Evolutionary conservation across 2,888 invertebrate genomes (phyloP).

Genomic region (Acronicta aceris): DNA sequence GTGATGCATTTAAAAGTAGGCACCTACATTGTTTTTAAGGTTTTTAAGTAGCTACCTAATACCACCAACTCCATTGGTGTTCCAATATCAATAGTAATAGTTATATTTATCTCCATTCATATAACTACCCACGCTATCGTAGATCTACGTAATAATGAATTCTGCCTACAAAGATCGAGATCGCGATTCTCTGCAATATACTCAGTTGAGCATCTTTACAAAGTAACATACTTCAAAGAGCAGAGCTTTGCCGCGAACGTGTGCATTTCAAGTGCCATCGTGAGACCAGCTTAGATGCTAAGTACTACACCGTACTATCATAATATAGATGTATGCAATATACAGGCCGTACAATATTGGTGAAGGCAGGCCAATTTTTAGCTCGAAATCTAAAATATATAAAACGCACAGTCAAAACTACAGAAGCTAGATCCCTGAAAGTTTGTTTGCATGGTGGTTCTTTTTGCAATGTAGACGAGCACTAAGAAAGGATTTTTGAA

Average conservation of each 20-base stretch:
- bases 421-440: too few relatives aligned
- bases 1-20: too few relatives aligned
- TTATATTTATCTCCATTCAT: background rate
- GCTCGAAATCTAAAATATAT: background rate
- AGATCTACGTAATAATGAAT: constrained; percentile 8
- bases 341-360: constrained; percentile 25
- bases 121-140: background rate
- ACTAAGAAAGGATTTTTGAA: too few relatives aligned
- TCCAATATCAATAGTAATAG: too few relatives aligned
- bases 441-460: too few relatives aligned
- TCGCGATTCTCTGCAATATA: constrained; percentile 19
- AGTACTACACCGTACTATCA: constrained; percentile 14
- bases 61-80: too few relatives aligned
- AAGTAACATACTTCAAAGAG: constrained; percentile 43
- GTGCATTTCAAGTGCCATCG: constrained; percentile 39
- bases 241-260: constrained; percentile 32
- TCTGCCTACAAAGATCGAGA: constrained; percentile 8
- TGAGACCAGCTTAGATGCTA: constrained; percentile 35
- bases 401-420: too few relatives aligned
- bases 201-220: constrained; percentile 23
- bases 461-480: too few relatives aligned
- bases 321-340: constrained; percentile 20
- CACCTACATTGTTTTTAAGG: too few relatives aligned
- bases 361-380: background rate
- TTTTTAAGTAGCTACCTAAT: too few relatives aligned